Percentiles rank a stretch among this genome's conserved stretches.
Evolutionary conservation across 2,888 invertebrate species (phyloP).

Genomic region (Metellina segmentata): DNA sequence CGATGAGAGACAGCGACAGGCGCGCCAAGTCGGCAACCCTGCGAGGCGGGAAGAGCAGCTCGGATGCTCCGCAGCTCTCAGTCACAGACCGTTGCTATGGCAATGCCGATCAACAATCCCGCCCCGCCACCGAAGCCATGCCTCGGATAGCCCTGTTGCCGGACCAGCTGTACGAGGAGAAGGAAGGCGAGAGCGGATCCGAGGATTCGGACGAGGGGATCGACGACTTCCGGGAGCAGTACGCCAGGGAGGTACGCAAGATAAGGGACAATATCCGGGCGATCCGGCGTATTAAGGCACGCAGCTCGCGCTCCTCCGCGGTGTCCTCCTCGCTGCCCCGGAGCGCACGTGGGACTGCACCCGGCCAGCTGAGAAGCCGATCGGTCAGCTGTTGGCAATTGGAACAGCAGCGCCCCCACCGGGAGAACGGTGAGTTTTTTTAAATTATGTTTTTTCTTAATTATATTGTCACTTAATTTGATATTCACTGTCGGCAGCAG

Average conservation of each 20-base stretch:
- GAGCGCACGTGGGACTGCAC: neutral
- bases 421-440: slow-evolving; percentile 61
- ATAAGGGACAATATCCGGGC: slow-evolving; percentile 74
- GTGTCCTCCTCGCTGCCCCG: slow-evolving; percentile 42
- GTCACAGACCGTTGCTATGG: slow-evolving; percentile 69
- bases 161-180: slow-evolving; percentile 73
- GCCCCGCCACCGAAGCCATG: slow-evolving; percentile 24
- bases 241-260: slow-evolving; percentile 67
- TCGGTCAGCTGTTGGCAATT: slow-evolving; percentile 71
- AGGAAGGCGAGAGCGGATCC: neutral
- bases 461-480: neutral
- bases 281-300: slow-evolving; percentile 66
- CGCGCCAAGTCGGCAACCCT: slow-evolving; percentile 59
- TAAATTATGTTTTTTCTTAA: neutral
- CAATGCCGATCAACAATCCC: slow-evolving; percentile 55
- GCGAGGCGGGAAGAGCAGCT: neutral
- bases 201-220: slow-evolving; percentile 15
- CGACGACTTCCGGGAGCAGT: slow-evolving; percentile 63
- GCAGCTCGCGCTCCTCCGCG: slow-evolving; percentile 55
- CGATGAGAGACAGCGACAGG: slow-evolving; percentile 24
- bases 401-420: slow-evolving; percentile 62
- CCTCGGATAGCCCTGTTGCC: slow-evolving; percentile 69
- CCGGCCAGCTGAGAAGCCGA: slow-evolving; percentile 32
- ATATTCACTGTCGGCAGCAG: no score
- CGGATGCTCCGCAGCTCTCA: slow-evolving; percentile 16